Evolutionary conservation across 2,113 vertebrate species (phyloP), one percentile per base, ranked within the genome.

Genomic region (Athene noctua): DNA sequence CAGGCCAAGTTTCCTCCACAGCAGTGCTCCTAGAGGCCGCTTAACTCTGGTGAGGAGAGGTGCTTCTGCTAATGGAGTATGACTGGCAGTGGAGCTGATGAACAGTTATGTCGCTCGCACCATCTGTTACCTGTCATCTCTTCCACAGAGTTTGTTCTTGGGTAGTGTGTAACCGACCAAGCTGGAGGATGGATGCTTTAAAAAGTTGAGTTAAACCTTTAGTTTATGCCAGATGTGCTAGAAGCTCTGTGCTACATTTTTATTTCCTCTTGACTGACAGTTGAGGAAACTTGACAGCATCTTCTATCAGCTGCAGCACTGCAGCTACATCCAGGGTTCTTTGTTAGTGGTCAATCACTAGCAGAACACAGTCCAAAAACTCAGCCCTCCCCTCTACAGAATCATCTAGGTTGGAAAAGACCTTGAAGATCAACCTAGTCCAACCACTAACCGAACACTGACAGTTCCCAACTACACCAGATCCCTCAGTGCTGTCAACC

Each of bases 121-220:
- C 92, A 95, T 95, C 92, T 96, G 97, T 46, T 94, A 94, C 47
- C 88, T 92, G 91, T 93, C 92, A 96, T 65, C 47, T 88, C 72
- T 88, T 95, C 84, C 88, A 83, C 21, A 61, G 81, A 84, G 82
- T 58, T 91, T 90, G 54, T 96, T 90, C 94, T 80, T 75, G 36
- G 65, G 61, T 61, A 91, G 77, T 18, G 54, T 62, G 57, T 75
- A 94, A 82, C 78, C 2, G 26, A 80, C 84, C 77, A 93, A 52
- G 83, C 72, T 70, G 82, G 44, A 92, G 85, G 78, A 93, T 0
- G 46, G 80, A 90, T 95, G 67, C 81, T 95, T 91, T 94, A 46
- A 18, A 46, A 46, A 63, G 75, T 92, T 94, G 74, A 88, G 75
- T 81, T 83, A 95, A 85, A 94, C n/a, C 67, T 92, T 93, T 59